A percentile compares a stretch with the other conserved stretches of the same genome.
Conservation (phyloP, 2,797 vertebrate species). For the Anabacerthia variegaticeps region DNA sequence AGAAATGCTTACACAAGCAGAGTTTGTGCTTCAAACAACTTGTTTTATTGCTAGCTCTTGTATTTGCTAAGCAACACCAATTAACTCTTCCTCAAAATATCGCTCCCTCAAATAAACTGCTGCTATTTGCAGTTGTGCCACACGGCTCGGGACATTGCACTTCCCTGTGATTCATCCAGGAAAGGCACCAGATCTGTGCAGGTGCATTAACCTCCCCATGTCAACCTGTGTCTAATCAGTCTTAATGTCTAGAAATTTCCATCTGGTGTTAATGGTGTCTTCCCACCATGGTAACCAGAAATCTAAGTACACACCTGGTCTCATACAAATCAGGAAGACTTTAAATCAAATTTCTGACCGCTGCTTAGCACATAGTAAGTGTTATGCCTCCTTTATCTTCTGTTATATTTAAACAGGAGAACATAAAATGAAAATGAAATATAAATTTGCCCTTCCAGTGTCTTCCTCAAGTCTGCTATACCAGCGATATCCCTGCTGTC, state of each 20-base stretch:
- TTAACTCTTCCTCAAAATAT: background rate
- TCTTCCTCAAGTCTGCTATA: background rate
- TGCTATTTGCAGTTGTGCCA: background rate
- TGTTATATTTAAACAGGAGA: background rate
- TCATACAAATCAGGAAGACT: background rate
- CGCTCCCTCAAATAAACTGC: background rate
- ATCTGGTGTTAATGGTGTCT: background rate
- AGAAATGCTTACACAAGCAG: constrained; percentile 51
- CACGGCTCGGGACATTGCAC: background rate
- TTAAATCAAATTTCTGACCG: background rate
- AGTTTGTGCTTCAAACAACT: background rate
- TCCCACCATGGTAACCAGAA: background rate
- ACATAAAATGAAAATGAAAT: background rate
- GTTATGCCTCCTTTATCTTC: background rate
- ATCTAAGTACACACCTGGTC: background rate
- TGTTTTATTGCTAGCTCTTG: background rate
- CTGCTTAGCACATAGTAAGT: background rate
- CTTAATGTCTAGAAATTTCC: background rate
- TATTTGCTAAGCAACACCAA: background rate
- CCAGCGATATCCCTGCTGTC: background rate
- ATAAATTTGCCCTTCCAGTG: constrained; percentile 8
- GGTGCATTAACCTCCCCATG: background rate
- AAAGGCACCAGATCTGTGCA: background rate
- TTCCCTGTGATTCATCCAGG: background rate
- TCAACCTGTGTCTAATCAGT: background rate